Evolutionary conservation across 2,888 invertebrate genomes (phyloP), one percentile per base, ranked within the genome.

Genomic region (Endotricha flammealis): DNA sequence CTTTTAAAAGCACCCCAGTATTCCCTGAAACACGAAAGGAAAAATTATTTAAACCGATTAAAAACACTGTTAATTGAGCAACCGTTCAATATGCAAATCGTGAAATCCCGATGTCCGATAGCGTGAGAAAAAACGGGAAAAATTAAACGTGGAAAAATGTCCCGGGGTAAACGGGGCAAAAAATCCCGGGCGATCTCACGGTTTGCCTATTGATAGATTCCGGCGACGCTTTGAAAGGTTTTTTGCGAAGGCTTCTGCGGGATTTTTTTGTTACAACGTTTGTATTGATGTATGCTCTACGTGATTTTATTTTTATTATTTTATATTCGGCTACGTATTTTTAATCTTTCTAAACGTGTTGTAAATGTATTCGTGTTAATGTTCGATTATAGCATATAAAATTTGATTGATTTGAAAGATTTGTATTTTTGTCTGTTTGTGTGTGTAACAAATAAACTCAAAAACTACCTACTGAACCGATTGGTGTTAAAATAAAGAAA

Each of bases 171-270:
- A 4, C 7, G 17, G 4, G 7, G 44, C 23, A 27, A 37, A 37
- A 12, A 36, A 31, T 11, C 28, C 23, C 35, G 29, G 35, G 44
- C 6, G 46, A 39, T 6, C 41, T 42, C 54, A 55, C 57, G 64
- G 64, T 64, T 63, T 62, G 56, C 71, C 73, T 75, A 81, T 82
- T 78, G 82, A 83, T 85, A 76, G 77, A 70, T 73, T 69, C 66
- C 67, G 62, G 62, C 53, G 44, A 46, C 50, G 53, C 53, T 57
- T 58, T 50, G 50, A 51, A 56, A 53, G 57, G 44, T 60, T 59
- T 54, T 64, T 76, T 77, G 44, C 57, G 49, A 49, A 46, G 47
- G 59, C 61, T 61, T 57, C n/a, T 48, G 54, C 48, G 48, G 50
- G 46, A 45, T 52, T 56, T 60, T 70, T 71, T 62, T 59, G 42